Evolutionary conservation across 2,888 invertebrate genomes (phyloP).

Genomic region (Melanostoma mellinum): DNA sequence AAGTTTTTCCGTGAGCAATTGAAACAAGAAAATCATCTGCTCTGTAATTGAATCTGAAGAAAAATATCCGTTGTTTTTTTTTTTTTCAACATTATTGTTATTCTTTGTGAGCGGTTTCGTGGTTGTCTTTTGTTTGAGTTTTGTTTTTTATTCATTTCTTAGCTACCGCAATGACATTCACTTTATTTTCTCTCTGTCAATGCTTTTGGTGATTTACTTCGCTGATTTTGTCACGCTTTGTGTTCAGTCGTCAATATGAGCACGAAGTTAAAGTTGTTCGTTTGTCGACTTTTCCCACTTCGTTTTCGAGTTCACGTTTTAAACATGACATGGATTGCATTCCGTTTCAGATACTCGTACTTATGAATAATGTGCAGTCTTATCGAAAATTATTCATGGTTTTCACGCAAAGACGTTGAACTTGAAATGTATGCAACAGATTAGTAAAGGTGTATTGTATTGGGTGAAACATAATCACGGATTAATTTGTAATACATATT

Average conservation of each 20-base stretch:
- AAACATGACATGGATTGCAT: slow-evolving; percentile 51
- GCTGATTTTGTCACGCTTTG: slow-evolving; percentile 64
- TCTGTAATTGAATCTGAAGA: slow-evolving; percentile 16
- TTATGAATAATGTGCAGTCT: slow-evolving; percentile 22
- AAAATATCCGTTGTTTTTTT: neutral
- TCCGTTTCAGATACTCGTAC: slow-evolving; percentile 56
- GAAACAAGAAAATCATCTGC: slow-evolving; percentile 14
- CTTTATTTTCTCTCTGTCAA: slow-evolving; percentile 47
- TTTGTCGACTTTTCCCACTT: neutral
- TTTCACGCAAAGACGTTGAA: slow-evolving; percentile 64
- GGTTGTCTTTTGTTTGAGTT: slow-evolving; percentile 48
- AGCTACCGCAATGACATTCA: slow-evolving; percentile 57
- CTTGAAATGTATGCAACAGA: slow-evolving; percentile 46
- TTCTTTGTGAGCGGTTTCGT: slow-evolving; percentile 11
- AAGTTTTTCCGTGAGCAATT: slow-evolving; percentile 55
- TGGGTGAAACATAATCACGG: slow-evolving; percentile 36
- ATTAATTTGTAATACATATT: slow-evolving; percentile 31
- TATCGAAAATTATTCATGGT: slow-evolving; percentile 33
- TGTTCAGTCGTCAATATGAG: slow-evolving; percentile 53
- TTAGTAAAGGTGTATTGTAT: neutral
- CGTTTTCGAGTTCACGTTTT: slow-evolving; percentile 22
- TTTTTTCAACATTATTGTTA: slow-evolving; percentile 1
- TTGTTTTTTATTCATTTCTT: slow-evolving; percentile 19
- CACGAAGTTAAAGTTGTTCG: slow-evolving; percentile 46
- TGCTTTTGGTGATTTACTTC: slow-evolving; percentile 52